These are phyloP conservation scores for Aporophyla lueneburgensis DNA, from an alignment of 2,888 invertebrate genomes.

Conservation along the genomic window DNA sequence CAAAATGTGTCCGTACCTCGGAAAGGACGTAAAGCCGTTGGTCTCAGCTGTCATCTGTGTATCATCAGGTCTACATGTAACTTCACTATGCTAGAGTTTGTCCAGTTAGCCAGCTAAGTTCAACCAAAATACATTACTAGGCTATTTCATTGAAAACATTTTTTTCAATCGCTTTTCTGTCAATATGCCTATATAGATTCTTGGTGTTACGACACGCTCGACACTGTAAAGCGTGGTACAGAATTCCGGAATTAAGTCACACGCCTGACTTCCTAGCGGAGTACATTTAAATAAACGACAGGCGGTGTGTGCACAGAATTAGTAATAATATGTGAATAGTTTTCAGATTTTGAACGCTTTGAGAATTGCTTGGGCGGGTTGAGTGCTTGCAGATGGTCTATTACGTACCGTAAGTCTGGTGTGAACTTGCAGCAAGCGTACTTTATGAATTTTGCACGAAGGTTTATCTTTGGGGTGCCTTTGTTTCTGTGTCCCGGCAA, in stretches of 20 bases:
- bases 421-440: constrained; percentile 8
- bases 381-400: constrained; percentile 47
- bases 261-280: constrained; percentile 70
- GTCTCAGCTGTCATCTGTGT: too few species aligned
- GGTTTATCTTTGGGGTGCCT: constrained; percentile 24
- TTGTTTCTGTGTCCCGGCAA: constrained; percentile 30
- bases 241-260: constrained; percentile 74
- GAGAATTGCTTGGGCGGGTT: constrained; percentile 41
- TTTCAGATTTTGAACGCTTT: constrained; percentile 62
- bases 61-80: too few species aligned
- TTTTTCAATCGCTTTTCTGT: neutral
- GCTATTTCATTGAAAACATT: neutral
- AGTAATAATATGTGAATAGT: constrained; percentile 68
- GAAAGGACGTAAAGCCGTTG: too few species aligned
- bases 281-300: constrained; percentile 76
- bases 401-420: constrained; percentile 16
- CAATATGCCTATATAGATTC: constrained; percentile 13
- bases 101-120: neutral
- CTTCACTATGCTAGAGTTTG: neutral
- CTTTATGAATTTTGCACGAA: constrained; percentile 42
- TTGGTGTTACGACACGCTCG: constrained; percentile 11
- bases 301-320: constrained; percentile 70
- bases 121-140: neutral
- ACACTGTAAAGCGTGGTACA: constrained; percentile 53
- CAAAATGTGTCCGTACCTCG: too few species aligned